phyloP scores from a whole-genome alignment of 2,888 invertebrate genomes.

The Scaptomyza tumidula region DNA sequence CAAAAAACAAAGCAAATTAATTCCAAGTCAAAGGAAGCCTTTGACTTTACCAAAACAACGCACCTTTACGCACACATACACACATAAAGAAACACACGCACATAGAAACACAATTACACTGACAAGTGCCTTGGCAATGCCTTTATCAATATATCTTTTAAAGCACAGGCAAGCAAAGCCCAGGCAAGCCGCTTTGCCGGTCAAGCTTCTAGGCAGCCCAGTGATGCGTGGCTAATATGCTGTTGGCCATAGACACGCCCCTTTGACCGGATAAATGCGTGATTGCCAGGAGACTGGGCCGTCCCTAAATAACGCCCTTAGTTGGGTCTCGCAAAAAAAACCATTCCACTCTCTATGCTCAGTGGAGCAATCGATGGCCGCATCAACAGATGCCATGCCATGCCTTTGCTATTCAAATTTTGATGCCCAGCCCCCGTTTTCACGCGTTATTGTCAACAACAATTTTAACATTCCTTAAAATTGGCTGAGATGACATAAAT shows the following conservation, averaged over 20 bases:
- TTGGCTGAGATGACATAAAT: conserved; percentile 11
- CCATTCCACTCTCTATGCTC: conserved; percentile 35
- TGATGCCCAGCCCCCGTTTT: conserved; percentile 44
- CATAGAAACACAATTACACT: conserved; percentile 11
- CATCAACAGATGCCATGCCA: conserved; percentile 78
- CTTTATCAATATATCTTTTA: conserved; percentile 79
- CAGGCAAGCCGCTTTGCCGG: conserved; percentile 67
- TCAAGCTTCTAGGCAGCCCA: conserved; percentile 48
- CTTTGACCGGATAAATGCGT: conserved; percentile 67
- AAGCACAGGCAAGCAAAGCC: conserved; percentile 53
- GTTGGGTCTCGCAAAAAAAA: conserved; percentile 13
- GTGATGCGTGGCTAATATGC: conserved; percentile 74
- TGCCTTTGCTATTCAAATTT: conserved; percentile 69
- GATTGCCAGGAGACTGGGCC: conserved; percentile 40
- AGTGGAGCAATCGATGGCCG: conserved; percentile 65
- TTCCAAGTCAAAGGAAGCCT: conserved; percentile 78
- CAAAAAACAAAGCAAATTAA: conserved; percentile 82
- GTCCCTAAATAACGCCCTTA: conserved; percentile 10
- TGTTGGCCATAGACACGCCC: conserved; percentile 57
- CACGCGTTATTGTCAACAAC: conserved; percentile 70
- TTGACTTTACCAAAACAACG: conserved; percentile 56
- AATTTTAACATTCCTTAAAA: conserved; percentile 64
- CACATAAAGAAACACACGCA: conserved; percentile 15
- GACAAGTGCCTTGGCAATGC: conserved; percentile 58
- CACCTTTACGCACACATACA: conserved; percentile 53